Evolutionary conservation across 2,113 vertebrate species (phyloP).

Genomic region (Clupea harengus): DNA sequence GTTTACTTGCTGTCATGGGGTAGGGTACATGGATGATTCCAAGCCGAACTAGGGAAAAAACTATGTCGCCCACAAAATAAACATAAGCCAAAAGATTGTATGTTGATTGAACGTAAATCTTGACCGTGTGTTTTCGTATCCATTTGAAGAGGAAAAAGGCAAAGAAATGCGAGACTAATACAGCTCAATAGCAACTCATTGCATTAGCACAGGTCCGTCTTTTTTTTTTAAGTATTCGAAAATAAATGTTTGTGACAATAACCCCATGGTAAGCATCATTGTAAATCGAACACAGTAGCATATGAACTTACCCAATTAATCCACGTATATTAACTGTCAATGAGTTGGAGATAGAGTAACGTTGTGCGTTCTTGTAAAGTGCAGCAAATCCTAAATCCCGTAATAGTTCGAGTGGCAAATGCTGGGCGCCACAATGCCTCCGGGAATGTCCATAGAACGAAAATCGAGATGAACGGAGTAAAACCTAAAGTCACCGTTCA

Average conservation of each 20-base stretch:
- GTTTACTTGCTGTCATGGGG: background rate
- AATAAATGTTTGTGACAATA: background rate
- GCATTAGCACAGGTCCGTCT: background rate
- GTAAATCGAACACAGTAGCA: background rate
- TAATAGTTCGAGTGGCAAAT: background rate
- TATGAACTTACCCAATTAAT: background rate
- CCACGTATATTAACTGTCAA: background rate
- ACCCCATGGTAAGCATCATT: background rate
- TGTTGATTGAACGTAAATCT: background rate
- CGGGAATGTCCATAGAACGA: background rate
- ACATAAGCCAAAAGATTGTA: background rate
- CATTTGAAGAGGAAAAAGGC: background rate
- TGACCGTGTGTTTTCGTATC: background rate
- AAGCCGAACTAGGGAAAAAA: background rate
- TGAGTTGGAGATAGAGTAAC: background rate
- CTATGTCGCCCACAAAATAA: background rate
- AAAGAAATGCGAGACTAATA: background rate
- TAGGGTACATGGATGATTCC: background rate
- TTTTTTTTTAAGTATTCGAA: background rate
- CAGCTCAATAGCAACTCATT: background rate
- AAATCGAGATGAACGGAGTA: background rate
- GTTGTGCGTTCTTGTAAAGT: background rate
- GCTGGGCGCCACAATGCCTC: conserved; percentile 5
- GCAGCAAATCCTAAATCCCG: background rate
- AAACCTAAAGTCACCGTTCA: background rate